Evolutionary conservation across 92 coral and sea anemone genomes (phyloP), one percentile per base, ranked within the genome.

Genomic region (Epizoanthus illoricatus): DNA sequence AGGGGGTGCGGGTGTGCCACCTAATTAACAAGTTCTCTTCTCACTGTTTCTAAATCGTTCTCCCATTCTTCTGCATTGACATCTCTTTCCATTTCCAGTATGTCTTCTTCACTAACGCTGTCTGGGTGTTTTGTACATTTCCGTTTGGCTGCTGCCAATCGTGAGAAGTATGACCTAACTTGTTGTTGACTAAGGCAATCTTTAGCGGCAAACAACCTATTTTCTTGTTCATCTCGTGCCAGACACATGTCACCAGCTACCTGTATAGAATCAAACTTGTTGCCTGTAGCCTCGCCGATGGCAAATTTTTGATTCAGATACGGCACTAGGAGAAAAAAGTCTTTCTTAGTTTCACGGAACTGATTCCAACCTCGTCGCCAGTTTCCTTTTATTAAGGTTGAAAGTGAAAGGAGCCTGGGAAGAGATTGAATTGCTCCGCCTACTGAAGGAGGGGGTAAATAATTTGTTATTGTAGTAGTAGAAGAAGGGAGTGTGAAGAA

Each of bases 181-280:
- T 92, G 96, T 52, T 66, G 84, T 65, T 84, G 65, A 36, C 93
- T 87, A 10, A 92, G 81, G 71, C 89, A 89, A 56, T 87, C 86
- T 21, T 64, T 84, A 55, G 68, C 47, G 2, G 47, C 62, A 75
- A 92, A 89, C 67, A 75, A 71, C 80, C 93, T 71, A 59, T 78
- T 67, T 0, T 89, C 91, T 59, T 70, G 85, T 86, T 19, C 43
- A 39, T 84, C 79, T 80, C 79, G 86, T 10, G 92, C 85, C 58
- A 79, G 80, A 28, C 92, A 80, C 92, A 91, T 89, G 36, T 92
- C 86, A 18, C 54, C 75, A 41, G 89, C 81, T 67, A 92, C 92
- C 58, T 74, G 28, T 65, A 75, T 86, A 56, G 93, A 85, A 84
- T 92, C 84, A 47, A 75, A 58, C 58, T 89, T 89, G 74, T 89